Conservation (phyloP, 2,797 vertebrate species). For the Pseudochromis fuscus region DNA sequence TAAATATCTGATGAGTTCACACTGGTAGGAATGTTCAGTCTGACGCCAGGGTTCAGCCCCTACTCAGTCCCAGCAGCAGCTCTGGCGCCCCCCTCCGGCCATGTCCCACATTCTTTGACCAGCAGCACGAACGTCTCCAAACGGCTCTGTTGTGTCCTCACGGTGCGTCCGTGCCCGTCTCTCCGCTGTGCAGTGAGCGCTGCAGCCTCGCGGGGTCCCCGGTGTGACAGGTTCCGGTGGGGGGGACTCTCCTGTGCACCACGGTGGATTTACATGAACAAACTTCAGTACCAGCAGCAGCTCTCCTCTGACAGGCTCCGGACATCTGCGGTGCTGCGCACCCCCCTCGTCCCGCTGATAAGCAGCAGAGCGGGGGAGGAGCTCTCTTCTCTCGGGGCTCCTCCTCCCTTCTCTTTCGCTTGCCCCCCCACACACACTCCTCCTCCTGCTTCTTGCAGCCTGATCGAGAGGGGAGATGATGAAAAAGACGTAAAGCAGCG, state of each 20-base stretch:
- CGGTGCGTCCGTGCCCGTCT: background rate
- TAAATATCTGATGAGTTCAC: too few relatives aligned
- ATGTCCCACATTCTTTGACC: too few relatives aligned
- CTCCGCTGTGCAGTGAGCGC: background rate
- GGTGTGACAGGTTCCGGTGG: too few relatives aligned
- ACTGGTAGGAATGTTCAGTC: too few relatives aligned
- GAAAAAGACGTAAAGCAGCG: slow-evolving; percentile 36
- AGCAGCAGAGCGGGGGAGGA: slow-evolving; percentile 73
- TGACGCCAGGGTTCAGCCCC: too few relatives aligned
- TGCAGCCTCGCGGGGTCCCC: background rate
- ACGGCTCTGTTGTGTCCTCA: background rate
- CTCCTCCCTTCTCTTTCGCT: slow-evolving; percentile 59
- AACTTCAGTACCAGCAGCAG: too few relatives aligned
- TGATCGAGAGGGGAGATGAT: slow-evolving; percentile 28
- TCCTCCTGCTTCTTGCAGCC: slow-evolving; percentile 27
- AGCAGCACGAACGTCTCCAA: background rate
- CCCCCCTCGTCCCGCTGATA: slow-evolving; percentile 46
- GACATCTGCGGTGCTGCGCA: slow-evolving; percentile 10
- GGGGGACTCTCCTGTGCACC: too few relatives aligned
- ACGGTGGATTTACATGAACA: too few relatives aligned
- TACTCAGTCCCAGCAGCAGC: too few relatives aligned
- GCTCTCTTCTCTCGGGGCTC: slow-evolving; percentile 56
- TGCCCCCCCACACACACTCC: slow-evolving; percentile 15
- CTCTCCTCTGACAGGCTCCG: too few relatives aligned
- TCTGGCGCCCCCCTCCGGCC: slow-evolving; percentile 7